Evolutionary conservation across 2,888 invertebrate genomes (phyloP).

Genomic region (Elegia similella): DNA sequence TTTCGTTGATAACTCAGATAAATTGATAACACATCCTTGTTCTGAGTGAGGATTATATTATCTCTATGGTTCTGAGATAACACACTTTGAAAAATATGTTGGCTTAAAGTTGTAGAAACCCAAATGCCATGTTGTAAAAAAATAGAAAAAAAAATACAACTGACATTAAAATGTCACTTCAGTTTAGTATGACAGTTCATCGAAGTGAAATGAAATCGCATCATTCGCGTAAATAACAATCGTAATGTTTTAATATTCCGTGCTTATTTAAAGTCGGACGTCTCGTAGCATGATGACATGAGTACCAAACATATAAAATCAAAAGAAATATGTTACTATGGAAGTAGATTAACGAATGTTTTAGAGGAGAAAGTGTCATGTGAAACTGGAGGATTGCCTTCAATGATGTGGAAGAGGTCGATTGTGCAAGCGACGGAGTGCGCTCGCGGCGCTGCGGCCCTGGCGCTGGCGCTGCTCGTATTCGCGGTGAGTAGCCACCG

Average conservation of each 20-base stretch:
- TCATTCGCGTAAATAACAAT: constrained; percentile 10
- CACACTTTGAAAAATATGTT: too few species aligned
- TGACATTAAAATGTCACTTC: too few species aligned
- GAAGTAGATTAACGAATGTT: constrained; percentile 42
- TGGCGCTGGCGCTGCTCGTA: constrained; percentile 48
- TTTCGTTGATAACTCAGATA: too few species aligned
- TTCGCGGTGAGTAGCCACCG: constrained; percentile 50
- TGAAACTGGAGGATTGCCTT: constrained; percentile 75
- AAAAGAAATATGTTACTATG: constrained; percentile 48
- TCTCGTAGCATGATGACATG: constrained; percentile 41
- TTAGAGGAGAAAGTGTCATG: constrained; percentile 76
- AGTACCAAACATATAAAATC: constrained; percentile 33
- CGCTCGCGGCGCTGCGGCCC: constrained; percentile 45
- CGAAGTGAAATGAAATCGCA: background rate
- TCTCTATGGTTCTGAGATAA: too few species aligned
- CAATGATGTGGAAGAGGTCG: constrained; percentile 80
- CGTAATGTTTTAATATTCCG: constrained; percentile 5
- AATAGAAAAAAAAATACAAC: background rate
- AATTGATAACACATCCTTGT: too few species aligned
- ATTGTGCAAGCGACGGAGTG: constrained; percentile 70
- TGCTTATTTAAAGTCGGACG: background rate
- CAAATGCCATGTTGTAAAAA: too few species aligned
- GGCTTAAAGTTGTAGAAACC: too few species aligned
- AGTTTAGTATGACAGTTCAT: background rate
- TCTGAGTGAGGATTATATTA: too few species aligned